phyloP scores from a whole-genome alignment of 92 coral and sea anemone species.

The Epizoanthus stellaris region DNA sequence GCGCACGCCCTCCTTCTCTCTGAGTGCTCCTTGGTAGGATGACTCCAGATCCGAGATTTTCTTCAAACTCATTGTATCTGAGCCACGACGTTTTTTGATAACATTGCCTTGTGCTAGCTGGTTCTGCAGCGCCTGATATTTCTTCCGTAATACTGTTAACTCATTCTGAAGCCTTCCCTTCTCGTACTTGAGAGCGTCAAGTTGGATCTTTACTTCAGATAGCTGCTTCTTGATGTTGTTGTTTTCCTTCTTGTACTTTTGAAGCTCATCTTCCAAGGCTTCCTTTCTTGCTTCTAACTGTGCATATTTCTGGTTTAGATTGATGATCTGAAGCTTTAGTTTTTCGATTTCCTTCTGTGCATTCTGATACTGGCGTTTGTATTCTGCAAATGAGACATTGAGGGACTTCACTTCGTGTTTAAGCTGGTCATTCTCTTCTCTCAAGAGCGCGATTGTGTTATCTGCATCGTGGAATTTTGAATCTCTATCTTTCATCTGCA shows the following conservation, averaged over 20 bases:
- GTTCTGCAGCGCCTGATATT: slow-evolving; percentile 72
- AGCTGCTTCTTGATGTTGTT: slow-evolving; percentile 61
- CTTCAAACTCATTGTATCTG: slow-evolving; percentile 70
- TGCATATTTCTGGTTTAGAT: slow-evolving; percentile 65
- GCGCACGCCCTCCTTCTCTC: slow-evolving; percentile 81
- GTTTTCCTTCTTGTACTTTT: slow-evolving; percentile 63
- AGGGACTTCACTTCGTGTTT: slow-evolving; percentile 71
- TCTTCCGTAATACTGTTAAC: slow-evolving; percentile 70
- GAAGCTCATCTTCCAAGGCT: slow-evolving; percentile 72
- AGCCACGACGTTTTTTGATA: slow-evolving; percentile 53
- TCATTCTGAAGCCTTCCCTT: slow-evolving; percentile 76
- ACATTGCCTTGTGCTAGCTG: slow-evolving; percentile 67
- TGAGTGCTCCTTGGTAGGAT: slow-evolving; percentile 69
- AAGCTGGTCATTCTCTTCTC: slow-evolving; percentile 74
- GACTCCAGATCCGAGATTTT: slow-evolving; percentile 80
- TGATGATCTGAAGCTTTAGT: slow-evolving; percentile 65
- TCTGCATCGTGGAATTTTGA: slow-evolving; percentile 64
- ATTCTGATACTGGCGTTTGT: slow-evolving; percentile 68
- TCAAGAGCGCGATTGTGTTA: slow-evolving; percentile 39
- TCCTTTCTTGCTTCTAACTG: slow-evolving; percentile 79
- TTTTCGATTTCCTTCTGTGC: slow-evolving; percentile 78
- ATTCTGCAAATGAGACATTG: slow-evolving; percentile 66
- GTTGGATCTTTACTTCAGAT: slow-evolving; percentile 72
- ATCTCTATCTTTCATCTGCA: slow-evolving; percentile 70
- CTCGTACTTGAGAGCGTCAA: slow-evolving; percentile 78